These are phyloP conservation scores for Drosophila meridionalis DNA, from an alignment of 2,888 invertebrate genomes.

Conservation along the genomic window DNA sequence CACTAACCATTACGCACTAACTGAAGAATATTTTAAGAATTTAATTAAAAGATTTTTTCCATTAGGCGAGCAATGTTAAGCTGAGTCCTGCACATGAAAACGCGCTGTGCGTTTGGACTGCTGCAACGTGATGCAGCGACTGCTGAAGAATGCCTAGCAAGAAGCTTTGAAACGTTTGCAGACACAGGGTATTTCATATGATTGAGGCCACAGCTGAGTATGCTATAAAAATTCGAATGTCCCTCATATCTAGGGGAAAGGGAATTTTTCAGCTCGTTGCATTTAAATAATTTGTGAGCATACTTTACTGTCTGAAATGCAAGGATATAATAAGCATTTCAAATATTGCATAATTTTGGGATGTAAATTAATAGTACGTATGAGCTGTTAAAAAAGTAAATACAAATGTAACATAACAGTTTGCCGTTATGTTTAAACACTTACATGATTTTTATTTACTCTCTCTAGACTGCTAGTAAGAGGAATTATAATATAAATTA, in stretches of 20 bases:
- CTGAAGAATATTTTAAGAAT: conserved; percentile 18
- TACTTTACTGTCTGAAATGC: too few relatives aligned
- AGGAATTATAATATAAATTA: not conserved
- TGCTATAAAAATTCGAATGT: not conserved
- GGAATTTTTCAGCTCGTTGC: not conserved
- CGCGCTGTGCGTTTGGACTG: conserved; percentile 23
- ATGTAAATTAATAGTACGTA: not conserved
- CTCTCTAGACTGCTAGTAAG: not conserved
- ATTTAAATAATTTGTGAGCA: not conserved
- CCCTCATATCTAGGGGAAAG: not conserved
- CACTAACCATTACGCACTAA: conserved; percentile 54
- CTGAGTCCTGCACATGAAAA: not conserved
- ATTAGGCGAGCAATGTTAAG: conserved; percentile 15
- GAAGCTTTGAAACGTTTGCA: conserved; percentile 12
- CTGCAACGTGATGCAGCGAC: conserved; percentile 27
- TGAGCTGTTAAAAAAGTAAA: not conserved
- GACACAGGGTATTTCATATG: conserved; percentile 41
- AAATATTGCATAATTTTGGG: conserved; percentile 1
- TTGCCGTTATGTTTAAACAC: not conserved
- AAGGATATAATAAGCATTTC: not conserved
- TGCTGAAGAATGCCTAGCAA: conserved; percentile 16
- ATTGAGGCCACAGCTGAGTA: conserved; percentile 3
- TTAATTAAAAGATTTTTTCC: conserved; percentile 36
- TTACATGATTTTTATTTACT: not conserved
- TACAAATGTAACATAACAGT: not conserved